These are phyloP conservation scores for Drosophila nr. fundita DNA, from an alignment of 2,888 invertebrate genomes.

Conservation along the genomic window DNA sequence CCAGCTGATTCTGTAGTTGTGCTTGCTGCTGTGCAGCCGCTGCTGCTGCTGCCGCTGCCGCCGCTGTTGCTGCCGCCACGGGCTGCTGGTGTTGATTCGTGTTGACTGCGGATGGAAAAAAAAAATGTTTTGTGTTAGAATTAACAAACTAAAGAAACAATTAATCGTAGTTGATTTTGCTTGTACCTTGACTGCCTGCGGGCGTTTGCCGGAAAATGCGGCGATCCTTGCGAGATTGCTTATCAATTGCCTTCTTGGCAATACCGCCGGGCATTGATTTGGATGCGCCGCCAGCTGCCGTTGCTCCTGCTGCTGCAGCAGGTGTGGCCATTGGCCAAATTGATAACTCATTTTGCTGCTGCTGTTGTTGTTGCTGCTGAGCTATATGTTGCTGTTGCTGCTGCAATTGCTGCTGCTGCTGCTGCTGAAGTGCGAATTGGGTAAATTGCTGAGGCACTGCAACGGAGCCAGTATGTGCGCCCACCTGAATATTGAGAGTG, in stretches of 20 bases:
- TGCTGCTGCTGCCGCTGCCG: slow-evolving; percentile 83
- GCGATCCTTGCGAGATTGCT: slow-evolving; percentile 85
- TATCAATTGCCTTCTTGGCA: slow-evolving; percentile 84
- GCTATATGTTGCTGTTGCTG: slow-evolving; percentile 56
- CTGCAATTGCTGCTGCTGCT: slow-evolving; percentile 64
- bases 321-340: slow-evolving; percentile 72
- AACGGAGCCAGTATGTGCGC: slow-evolving; percentile 86
- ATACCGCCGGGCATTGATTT: slow-evolving; percentile 83
- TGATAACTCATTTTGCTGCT: slow-evolving; percentile 69
- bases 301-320: slow-evolving; percentile 51
- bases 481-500: slow-evolving; percentile 84
- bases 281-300: slow-evolving; percentile 53
- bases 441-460: slow-evolving; percentile 77
- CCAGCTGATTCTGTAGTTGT: slow-evolving; percentile 78
- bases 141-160: neutral
- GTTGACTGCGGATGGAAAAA: slow-evolving; percentile 64
- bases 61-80: slow-evolving; percentile 51
- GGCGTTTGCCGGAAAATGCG: slow-evolving; percentile 84
- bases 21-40: slow-evolving; percentile 77
- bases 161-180: neutral
- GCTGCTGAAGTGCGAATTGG: slow-evolving; percentile 66
- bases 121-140: neutral
- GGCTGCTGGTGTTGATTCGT: slow-evolving; percentile 78
- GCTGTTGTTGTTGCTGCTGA: slow-evolving; percentile 56
- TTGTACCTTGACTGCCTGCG: slow-evolving; percentile 84